These are phyloP conservation scores for Scolopax mira DNA, from an alignment of 2,113 vertebrate species.

Conservation along the genomic window DNA sequence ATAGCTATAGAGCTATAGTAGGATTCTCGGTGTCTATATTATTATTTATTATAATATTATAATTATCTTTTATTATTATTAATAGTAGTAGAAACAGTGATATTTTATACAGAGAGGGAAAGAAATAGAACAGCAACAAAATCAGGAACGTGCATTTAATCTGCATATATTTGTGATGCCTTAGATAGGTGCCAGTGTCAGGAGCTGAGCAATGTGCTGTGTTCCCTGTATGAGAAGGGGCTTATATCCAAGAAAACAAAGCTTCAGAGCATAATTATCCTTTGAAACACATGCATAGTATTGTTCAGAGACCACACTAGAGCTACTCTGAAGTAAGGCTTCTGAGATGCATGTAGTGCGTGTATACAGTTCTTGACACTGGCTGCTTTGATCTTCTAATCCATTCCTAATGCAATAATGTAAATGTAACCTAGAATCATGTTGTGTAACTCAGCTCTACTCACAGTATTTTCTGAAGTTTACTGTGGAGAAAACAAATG, in stretches of 20 bases:
- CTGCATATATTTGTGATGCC: neutral
- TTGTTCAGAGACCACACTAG: neutral
- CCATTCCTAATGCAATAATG: neutral
- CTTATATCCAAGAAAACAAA: neutral
- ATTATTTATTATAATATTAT: too few relatives aligned
- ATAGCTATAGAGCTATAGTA: neutral
- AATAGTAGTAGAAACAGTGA: accelerated
- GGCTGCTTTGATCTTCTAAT: neutral
- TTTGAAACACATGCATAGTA: neutral
- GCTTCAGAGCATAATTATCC: neutral
- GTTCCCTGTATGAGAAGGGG: neutral
- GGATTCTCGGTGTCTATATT: neutral
- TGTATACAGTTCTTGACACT: neutral
- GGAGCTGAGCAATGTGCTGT: neutral
- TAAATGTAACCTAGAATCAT: neutral
- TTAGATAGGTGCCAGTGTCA: neutral
- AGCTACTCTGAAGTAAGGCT: neutral
- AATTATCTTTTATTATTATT: neutral
- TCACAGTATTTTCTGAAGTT: neutral
- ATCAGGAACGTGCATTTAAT: neutral
- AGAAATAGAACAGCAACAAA: neutral
- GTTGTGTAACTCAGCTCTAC: neutral
- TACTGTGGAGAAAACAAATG: neutral
- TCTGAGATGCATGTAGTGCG: neutral
- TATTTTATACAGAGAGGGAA: neutral